phyloP scores from a whole-genome alignment of 1,140 invertebrate genomes.

The Lanistes nyassanus region DNA sequence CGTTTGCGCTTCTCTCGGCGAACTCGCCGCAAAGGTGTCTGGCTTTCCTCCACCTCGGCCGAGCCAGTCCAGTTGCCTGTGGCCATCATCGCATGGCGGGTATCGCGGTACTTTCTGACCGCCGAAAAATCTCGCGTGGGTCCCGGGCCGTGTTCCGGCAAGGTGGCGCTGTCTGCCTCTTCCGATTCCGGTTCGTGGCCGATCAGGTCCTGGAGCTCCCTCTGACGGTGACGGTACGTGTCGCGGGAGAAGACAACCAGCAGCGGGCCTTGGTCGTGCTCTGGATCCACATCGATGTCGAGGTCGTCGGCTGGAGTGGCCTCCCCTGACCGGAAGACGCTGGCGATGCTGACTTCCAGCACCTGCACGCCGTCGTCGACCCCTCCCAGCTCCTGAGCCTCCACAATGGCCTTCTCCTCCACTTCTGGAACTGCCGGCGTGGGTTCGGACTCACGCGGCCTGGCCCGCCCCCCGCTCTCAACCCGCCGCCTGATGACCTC shows the following conservation, averaged over 20 bases:
- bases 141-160: not conserved
- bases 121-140: not conserved
- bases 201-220: slow-evolving; percentile 46
- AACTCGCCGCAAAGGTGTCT: slow-evolving; percentile 14
- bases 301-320: slow-evolving; percentile 57
- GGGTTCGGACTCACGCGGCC: not conserved
- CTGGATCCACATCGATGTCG: slow-evolving; percentile 69
- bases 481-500: slow-evolving; percentile 87
- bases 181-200: slow-evolving; percentile 40
- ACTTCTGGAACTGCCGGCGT: no score
- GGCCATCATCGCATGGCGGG: not conserved
- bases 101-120: slow-evolving; percentile 8
- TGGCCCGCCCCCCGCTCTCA: slow-evolving; percentile 69
- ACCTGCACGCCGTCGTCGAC: slow-evolving; percentile 41
- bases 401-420: no score
- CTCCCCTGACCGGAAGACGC: slow-evolving; percentile 28
- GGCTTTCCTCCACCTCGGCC: slow-evolving; percentile 16
- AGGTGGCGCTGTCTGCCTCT: slow-evolving; percentile 3
- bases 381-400: not conserved
- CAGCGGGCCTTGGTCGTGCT: slow-evolving; percentile 50
- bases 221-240: slow-evolving; percentile 35
- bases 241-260: slow-evolving; percentile 58
- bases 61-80: slow-evolving; percentile 21
- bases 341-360: slow-evolving; percentile 64
- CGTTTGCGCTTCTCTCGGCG: slow-evolving; percentile 64